These are phyloP conservation scores for Pseudotriccus pelzelni DNA, from an alignment of 2,797 vertebrate genomes.

Conservation along the genomic window DNA sequence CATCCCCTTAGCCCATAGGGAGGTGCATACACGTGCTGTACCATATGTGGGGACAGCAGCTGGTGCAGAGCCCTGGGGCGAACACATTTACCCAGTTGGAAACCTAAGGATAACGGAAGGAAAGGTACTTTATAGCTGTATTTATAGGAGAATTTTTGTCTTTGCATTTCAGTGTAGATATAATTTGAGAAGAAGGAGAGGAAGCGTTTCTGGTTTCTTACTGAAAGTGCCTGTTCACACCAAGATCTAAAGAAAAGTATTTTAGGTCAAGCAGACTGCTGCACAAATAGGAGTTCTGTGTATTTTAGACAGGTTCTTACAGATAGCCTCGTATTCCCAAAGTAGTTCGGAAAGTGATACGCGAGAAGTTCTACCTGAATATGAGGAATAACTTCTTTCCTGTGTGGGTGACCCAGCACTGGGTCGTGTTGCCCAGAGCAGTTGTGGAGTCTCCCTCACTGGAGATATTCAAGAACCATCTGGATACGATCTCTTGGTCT, in stretches of 20 bases:
- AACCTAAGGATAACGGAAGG: background rate
- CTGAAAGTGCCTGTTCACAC: background rate
- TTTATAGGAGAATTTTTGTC: background rate
- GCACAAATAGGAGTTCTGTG: background rate
- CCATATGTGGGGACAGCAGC: constrained; percentile 8
- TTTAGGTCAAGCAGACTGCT: background rate
- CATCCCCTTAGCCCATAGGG: background rate
- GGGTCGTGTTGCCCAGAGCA: background rate
- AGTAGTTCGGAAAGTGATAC: background rate
- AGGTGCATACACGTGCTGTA: background rate
- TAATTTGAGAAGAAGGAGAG: background rate
- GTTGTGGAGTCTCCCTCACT: background rate
- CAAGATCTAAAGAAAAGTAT: background rate
- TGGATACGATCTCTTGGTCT: background rate
- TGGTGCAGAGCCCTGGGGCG: constrained; percentile 3
- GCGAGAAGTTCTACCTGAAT: background rate
- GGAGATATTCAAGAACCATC: background rate
- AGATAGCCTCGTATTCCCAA: background rate
- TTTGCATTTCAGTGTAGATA: background rate
- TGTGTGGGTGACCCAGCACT: background rate
- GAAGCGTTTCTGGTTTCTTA: background rate
- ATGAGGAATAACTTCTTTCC: background rate
- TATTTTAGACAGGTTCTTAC: background rate
- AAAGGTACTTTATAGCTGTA: background rate
- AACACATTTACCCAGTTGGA: background rate